Evolutionary conservation across 2,113 vertebrate species (phyloP), one percentile per base, ranked within the genome.

Genomic region (Holacanthus passer): DNA sequence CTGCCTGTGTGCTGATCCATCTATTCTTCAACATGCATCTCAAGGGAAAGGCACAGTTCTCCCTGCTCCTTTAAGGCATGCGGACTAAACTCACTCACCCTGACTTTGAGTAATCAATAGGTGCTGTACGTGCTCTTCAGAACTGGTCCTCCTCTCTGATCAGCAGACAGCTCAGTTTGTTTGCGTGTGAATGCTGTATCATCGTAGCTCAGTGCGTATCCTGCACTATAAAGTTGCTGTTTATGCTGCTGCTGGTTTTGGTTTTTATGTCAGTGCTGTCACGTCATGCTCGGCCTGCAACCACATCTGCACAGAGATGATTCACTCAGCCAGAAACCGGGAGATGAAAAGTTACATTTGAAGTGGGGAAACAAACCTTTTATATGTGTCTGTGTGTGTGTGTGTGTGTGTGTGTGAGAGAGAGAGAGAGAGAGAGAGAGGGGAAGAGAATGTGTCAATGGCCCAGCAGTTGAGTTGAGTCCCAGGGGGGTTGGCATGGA

Each of bases 71-170:
- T 87, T 67, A 74, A 83, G 79, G 58, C 65, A 52, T 84, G 77
- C 78, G 58, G 79, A 41, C 60, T 81, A 83, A 94, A 94, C 91
- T 80, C 91, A 55, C 24, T 91, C 86, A 93, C 91, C 90, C 91
- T 81, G 47, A 69, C 47, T 88, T 53, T 81, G 76, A 81, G 81
- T n/a, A 83, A 93, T 93, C 91, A 87, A 91, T 92, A 87, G 71
- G 62, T 86, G 82, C 88, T 86, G 81, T 77, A 41, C 13, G 7
- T 83, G 89, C 83, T 88, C 63, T 79, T 81, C 76, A 53, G 66
- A 73, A 52, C 16, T 39, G 73, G 50, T 55, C 69, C 19, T 79
- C 48, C 66, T 66, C 60, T 87, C 31, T 80, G 43, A 80, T 74
- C 76, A 88, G 74, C 68, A 73, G 68, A 50, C 60, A 74, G 70